Evolutionary conservation across 2,888 invertebrate genomes (phyloP), one percentile per base, ranked within the genome.

Genomic region (Phlogophora meticulosa): DNA sequence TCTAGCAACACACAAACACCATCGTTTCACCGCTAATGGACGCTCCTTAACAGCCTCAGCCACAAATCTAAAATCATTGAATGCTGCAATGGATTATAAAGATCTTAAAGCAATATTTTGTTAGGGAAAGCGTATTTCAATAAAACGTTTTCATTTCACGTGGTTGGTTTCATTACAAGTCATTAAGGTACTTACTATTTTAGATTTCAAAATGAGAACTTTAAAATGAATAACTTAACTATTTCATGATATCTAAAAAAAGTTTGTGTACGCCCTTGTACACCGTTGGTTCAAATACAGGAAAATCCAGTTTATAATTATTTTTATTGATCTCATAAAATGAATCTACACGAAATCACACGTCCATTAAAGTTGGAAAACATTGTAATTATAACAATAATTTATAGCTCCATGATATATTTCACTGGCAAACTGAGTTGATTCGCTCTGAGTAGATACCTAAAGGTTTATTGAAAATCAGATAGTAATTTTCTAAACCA

Each of bases 231-330:
- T 20, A 38, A 46, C 32, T 15, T 43, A 53, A 45, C 24, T 57
- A 45, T 20, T 42, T 66, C 28, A 9, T 49, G 34, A n/a, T 53
- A 42, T 46, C 36, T 51, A 52, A 56, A n/a, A n/a, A n/a, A 66
- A 74, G 34, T 58, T 55, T 40, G n/a, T 36, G 11, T 38, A 28
- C 43, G 53, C 66, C 56, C 56, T 65, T 61, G 57, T 61, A 55
- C 28, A 49, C 20, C 0, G 20, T 40, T 40, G 55, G 28, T 56
- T 78, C 15, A 79, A 45, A 69, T 79, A 76, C 75, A 76, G 46
- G 58, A 79, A 79, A 76, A 62, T 76, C 81, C 59, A 75, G 81
- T 75, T 81, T 75, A 68, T 71, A 75, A 72, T 78, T 75, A 80
- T 72, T 68, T 67, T 74, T 71, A 80, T 71, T 65, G 74, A 66